A percentile compares a stretch with the other conserved stretches of the same genome.
Evolutionary conservation across 2,113 vertebrate genomes (phyloP).

Genomic region (Cyprinus carpio): DNA sequence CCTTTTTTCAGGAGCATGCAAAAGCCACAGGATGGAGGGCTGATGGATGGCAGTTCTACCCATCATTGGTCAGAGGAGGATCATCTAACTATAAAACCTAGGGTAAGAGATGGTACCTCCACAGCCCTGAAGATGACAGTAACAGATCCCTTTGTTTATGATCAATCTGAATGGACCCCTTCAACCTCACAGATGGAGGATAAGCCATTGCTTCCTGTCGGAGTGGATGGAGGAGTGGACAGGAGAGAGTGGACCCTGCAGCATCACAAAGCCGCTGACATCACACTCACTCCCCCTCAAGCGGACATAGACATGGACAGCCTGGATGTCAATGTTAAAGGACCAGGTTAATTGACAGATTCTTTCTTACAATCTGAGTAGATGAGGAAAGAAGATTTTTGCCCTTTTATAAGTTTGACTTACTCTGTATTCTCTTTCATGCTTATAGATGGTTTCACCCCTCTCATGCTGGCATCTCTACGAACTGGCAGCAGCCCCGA

Average conservation of each 20-base stretch:
- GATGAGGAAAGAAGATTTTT: not conserved
- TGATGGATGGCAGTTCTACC: conserved; percentile 72
- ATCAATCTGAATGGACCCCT: not conserved
- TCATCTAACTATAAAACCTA: conserved; percentile 70
- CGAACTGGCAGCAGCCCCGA: conserved; percentile 80
- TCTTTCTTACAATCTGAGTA: not conserved
- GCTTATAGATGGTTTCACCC: conserved; percentile 89
- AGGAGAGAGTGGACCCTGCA: conserved; percentile 92
- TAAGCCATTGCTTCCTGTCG: conserved; percentile 84
- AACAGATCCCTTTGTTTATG: not conserved
- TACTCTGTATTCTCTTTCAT: not conserved
- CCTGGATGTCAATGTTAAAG: conserved; percentile 92
- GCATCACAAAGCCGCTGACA: conserved; percentile 91
- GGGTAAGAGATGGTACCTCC: conserved; percentile 62
- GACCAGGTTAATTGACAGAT: conserved; percentile 78
- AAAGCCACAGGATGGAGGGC: conserved; percentile 66
- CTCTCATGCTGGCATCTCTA: conserved; percentile 92
- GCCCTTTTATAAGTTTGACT: not conserved
- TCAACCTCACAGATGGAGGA: conserved; percentile 81
- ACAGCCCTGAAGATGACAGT: not conserved
- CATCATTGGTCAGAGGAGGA: conserved; percentile 78
- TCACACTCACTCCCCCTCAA: conserved; percentile 90
- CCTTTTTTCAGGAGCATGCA: conserved; percentile 72
- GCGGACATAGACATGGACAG: conserved; percentile 86
- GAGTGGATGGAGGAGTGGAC: conserved; percentile 81